phyloP scores from a whole-genome alignment of 2,113 vertebrate genomes.

The Macheiramphus alcinus region DNA sequence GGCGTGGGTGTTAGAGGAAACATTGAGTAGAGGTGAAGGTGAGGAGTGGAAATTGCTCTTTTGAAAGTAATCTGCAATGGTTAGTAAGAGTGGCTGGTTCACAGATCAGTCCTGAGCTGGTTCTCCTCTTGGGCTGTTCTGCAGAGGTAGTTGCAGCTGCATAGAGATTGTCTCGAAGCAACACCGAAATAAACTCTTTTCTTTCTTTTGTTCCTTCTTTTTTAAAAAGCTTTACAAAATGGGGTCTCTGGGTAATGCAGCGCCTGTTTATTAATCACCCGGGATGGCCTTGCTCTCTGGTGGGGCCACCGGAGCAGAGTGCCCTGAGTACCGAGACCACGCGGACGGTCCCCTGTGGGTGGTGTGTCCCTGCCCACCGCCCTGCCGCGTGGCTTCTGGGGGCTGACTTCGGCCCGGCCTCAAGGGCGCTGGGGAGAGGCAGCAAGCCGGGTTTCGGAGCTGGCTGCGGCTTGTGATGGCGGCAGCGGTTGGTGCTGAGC shows the following conservation, averaged over 20 bases:
- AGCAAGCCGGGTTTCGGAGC: neutral
- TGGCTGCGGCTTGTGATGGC: neutral
- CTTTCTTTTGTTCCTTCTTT: neutral
- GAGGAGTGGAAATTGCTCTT: neutral
- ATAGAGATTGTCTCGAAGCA: neutral
- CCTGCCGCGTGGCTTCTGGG: neutral
- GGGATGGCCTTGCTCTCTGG: neutral
- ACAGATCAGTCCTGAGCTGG: neutral
- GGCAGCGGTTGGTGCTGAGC: neutral
- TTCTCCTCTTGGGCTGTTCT: neutral
- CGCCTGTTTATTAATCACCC: neutral
- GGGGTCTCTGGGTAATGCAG: neutral
- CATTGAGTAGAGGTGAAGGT: neutral
- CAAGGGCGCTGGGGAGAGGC: neutral
- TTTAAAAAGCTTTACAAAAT: neutral
- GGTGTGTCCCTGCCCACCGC: neutral
- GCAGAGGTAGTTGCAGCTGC: neutral
- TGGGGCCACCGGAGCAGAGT: neutral
- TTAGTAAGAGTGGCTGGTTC: neutral
- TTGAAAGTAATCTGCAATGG: neutral
- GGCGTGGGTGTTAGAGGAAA: neutral
- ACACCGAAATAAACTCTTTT: neutral
- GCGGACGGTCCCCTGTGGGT: neutral
- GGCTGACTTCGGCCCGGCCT: neutral
- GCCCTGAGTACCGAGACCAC: fast-evolving